Conservation (phyloP, 2,888 invertebrate species). For the Melanotus villosus region DNA sequence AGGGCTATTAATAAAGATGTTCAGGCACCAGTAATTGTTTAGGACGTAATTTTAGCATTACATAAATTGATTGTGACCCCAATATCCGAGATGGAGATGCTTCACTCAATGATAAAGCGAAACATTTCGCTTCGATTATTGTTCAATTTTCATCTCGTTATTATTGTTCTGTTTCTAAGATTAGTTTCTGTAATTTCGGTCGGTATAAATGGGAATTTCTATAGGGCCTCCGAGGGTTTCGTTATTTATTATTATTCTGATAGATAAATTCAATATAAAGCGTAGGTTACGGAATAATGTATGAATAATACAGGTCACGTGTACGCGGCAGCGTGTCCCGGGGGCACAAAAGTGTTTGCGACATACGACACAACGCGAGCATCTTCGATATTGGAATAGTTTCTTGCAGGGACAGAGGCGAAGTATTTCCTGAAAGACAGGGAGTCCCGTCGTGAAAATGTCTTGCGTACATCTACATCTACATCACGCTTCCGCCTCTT, state of each 20-base stretch:
- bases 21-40: neutral
- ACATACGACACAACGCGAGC: slow-evolving; percentile 48
- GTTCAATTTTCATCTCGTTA: too few relatives aligned
- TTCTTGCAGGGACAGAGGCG: slow-evolving; percentile 36
- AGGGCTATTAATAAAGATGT: slow-evolving; percentile 11
- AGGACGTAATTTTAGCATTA: slow-evolving; percentile 10
- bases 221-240: too few relatives aligned
- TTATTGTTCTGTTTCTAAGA: too few relatives aligned
- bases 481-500: slow-evolving; percentile 57
- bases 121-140: too few relatives aligned
- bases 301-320: slow-evolving; percentile 57
- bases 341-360: slow-evolving; percentile 49
- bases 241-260: too few relatives aligned
- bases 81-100: slow-evolving; percentile 1
- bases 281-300: slow-evolving; percentile 4
- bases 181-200: too few relatives aligned
- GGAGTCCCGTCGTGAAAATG: slow-evolving; percentile 22
- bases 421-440: slow-evolving; percentile 35
- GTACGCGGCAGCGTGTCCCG: slow-evolving; percentile 50
- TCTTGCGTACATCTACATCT: slow-evolving; percentile 55
- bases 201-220: too few relatives aligned
- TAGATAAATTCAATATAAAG: neutral
- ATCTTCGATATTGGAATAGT: slow-evolving; percentile 47
- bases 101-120: too few relatives aligned
- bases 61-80: slow-evolving; percentile 18